phyloP scores from a whole-genome alignment of 2,888 invertebrate species.

The Eupelmus urozonus region DNA sequence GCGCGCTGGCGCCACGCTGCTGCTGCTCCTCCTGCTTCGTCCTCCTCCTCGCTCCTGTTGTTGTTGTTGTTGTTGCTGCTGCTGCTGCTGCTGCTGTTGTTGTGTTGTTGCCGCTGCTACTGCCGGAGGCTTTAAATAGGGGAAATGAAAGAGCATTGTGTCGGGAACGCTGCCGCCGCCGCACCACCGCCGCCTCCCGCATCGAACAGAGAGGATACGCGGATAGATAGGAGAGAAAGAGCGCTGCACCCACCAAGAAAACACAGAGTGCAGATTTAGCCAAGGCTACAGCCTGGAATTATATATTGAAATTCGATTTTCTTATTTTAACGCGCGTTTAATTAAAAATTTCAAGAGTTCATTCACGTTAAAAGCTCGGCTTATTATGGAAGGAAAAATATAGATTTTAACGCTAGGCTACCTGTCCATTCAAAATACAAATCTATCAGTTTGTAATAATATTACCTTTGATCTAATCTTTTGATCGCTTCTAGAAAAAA shows the following conservation, averaged over 20 bases:
- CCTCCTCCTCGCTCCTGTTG: slow-evolving; percentile 20
- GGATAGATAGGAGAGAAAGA: slow-evolving; percentile 53
- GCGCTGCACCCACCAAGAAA: slow-evolving; percentile 28
- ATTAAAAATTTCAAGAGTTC: slow-evolving; percentile 48
- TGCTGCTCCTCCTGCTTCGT: slow-evolving; percentile 58
- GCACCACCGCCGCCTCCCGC: slow-evolving; percentile 34
- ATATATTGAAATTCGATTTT: slow-evolving; percentile 54
- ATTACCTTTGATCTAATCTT: too few species aligned
- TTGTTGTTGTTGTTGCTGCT: slow-evolving; percentile 36
- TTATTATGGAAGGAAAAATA: too few species aligned
- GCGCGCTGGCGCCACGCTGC: slow-evolving; percentile 66
- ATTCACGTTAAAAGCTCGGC: too few species aligned
- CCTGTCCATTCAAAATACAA: too few species aligned
- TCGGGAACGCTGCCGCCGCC: slow-evolving; percentile 20
- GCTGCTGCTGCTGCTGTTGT: slow-evolving; percentile 53
- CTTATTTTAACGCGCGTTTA: slow-evolving; percentile 45
- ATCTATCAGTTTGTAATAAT: too few species aligned
- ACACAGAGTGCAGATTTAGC: slow-evolving; percentile 41
- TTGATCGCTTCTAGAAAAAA: too few species aligned
- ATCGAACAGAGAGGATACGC: slow-evolving; percentile 59
- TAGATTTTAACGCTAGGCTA: too few species aligned
- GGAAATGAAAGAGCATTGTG: slow-evolving; percentile 65
- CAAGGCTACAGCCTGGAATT: slow-evolving; percentile 35
- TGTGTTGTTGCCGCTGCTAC: slow-evolving; percentile 54
- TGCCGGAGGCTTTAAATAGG: slow-evolving; percentile 59